A percentile compares a stretch with the other conserved stretches of the same genome.
Evolutionary conservation across 2,113 vertebrate species (phyloP).

Genomic region (Mellivora capensis): DNA sequence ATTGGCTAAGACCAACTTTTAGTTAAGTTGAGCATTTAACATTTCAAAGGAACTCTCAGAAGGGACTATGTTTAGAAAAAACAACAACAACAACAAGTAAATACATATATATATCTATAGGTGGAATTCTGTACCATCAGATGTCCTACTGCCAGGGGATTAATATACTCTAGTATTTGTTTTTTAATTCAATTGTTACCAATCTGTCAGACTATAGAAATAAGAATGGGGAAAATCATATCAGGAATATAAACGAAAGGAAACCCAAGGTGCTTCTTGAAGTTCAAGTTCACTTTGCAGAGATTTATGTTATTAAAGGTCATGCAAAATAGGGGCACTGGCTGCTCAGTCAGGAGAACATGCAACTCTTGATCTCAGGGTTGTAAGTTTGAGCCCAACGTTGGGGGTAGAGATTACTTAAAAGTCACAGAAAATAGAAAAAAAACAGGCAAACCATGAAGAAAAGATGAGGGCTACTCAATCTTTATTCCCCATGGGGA

Average conservation of each 20-base stretch:
- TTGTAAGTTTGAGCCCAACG: not conserved
- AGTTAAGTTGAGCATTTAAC: conserved; percentile 14
- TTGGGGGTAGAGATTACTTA: not conserved
- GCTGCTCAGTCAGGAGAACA: not conserved
- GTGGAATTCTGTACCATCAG: too few species aligned
- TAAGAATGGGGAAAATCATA: not conserved
- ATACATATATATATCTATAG: not conserved
- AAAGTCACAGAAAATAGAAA: not conserved
- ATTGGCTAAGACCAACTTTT: conserved; percentile 32
- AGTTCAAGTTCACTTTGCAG: conserved; percentile 6
- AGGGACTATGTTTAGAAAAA: not conserved
- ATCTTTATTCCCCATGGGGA: not conserved
- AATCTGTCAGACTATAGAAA: not conserved
- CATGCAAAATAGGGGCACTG: not conserved
- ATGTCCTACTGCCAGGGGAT: not conserved
- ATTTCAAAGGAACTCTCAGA: not conserved
- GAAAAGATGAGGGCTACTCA: not conserved
- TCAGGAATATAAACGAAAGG: not conserved
- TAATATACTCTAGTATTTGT: not conserved
- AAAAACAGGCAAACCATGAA: not conserved
- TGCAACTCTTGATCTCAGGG: not conserved
- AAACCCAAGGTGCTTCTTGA: not conserved
- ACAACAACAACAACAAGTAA: not conserved
- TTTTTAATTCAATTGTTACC: not conserved
- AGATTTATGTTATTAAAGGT: not conserved